Evolutionary conservation across 2,113 vertebrate species (phyloP), one percentile per base, ranked within the genome.

Genomic region (Carassius carassius): DNA sequence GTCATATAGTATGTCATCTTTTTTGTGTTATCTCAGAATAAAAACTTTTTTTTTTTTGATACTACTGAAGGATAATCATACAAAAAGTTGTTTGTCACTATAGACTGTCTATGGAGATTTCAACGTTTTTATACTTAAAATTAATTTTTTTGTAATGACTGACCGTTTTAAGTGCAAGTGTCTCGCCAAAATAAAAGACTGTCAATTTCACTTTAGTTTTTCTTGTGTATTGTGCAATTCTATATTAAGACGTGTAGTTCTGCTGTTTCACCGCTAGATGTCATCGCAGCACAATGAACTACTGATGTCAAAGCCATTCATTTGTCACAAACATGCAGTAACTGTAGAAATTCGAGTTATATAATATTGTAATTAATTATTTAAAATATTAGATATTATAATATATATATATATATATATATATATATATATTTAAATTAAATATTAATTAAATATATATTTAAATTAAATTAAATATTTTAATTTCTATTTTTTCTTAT

Each of bases 101-200:
- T 51, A 25, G 1, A 14, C n/a, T 29, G 47, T 51, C 12, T 54
- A 54, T 76, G 23, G 49, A 17, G n/a, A 29, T 75, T 75, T 3
- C 54, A 5, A 4, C 0, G 1, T 32, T 54, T 75, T 76, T 76
- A 44, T 16, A 63, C 63, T 47, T 10, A 23, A 65, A 37, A 7
- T 63, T 0, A 17, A 0, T 2, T 17, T 32, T 75, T 80, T 65
- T 80, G 13, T 63, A 2, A 47, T 44, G 16, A 49, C 56, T 47
- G n/a, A 0, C 23, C 29, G 3, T 32, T 76, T 76, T 32, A 76
- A 54, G 44, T 49, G 41, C 70, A 44, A 49, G 37, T 47, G 23
- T 47, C 35, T 65, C 12, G 49, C 16, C 8, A 65, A 80, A 80
- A 65, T 80, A 80, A 80, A 67, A 1, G 19, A 17, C n/a, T 63